A percentile compares a stretch with the other conserved stretches of the same genome.
phyloP scores from a whole-genome alignment of 2,113 vertebrate species.

The Struthidea cinerea region DNA sequence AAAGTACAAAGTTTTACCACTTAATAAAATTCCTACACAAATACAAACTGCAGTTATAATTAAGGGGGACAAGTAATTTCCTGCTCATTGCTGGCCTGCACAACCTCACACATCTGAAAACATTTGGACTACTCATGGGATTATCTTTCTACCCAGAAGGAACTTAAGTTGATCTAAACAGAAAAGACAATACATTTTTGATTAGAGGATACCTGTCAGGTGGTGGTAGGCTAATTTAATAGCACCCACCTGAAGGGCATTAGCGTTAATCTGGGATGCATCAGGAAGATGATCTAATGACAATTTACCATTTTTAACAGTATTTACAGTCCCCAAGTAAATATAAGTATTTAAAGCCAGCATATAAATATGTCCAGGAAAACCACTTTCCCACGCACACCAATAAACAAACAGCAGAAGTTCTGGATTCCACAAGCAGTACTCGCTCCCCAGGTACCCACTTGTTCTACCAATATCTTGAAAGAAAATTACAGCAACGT shows the following conservation, averaged over 20 bases:
- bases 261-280: background rate
- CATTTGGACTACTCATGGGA: background rate
- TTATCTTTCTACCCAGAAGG: background rate
- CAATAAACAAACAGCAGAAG: background rate
- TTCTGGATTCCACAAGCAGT: background rate
- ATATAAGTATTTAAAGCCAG: background rate
- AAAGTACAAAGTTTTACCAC: background rate
- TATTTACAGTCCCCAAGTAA: constrained; percentile 7
- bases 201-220: background rate
- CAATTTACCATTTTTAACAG: constrained; percentile 6
- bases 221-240: constrained; percentile 29
- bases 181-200: constrained; percentile 1
- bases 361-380: background rate
- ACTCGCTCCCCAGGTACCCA: background rate
- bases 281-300: constrained; percentile 20
- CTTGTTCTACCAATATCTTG: constrained; percentile 7
- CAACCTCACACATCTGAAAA: background rate
- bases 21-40: background rate
- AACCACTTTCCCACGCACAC: background rate
- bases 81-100: background rate
- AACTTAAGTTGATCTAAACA: background rate
- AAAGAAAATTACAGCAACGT: background rate
- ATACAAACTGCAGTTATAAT: background rate
- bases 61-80: constrained; percentile 4
- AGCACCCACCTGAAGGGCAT: constrained; percentile 19